Evolutionary conservation across 1,140 invertebrate species (phyloP).

Genomic region (Tetramorium simillimum): DNA sequence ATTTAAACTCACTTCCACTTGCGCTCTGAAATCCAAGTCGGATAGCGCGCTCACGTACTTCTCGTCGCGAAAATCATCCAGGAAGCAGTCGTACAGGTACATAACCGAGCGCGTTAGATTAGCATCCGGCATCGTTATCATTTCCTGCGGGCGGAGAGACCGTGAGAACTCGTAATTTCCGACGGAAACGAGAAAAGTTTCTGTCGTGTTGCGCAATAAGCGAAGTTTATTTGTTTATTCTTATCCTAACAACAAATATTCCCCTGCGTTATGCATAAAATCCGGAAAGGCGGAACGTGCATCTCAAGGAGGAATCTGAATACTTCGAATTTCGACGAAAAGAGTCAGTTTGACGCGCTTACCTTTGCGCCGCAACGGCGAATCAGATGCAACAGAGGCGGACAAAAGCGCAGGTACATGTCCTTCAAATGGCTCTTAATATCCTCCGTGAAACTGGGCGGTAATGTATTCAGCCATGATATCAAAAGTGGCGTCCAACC

Average conservation of each 20-base stretch:
- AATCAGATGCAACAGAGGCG: constrained; percentile 90
- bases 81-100: constrained; percentile 95
- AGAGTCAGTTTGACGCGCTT: neutral
- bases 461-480: constrained; percentile 95
- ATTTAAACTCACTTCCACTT: constrained; percentile 88
- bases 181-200: constrained; percentile 16
- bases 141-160: constrained; percentile 87
- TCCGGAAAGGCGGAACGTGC: constrained; percentile 10
- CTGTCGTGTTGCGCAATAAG: neutral
- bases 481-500: constrained; percentile 95
- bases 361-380: constrained; percentile 88
- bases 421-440: constrained; percentile 89
- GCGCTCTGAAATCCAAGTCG: constrained; percentile 91
- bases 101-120: constrained; percentile 94
- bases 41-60: constrained; percentile 90
- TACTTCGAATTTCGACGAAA: neutral
- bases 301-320: neutral
- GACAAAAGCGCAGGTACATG: constrained; percentile 93
- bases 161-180: constrained; percentile 17
- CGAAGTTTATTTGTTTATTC: constrained; percentile 30
- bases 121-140: constrained; percentile 93
- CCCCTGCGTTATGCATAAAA: neutral
- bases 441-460: constrained; percentile 88
- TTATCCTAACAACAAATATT: neutral
- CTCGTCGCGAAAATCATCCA: constrained; percentile 95